Evolutionary conservation across 1,140 invertebrate species (phyloP).

Genomic region (Acromyrmex echinatior): DNA sequence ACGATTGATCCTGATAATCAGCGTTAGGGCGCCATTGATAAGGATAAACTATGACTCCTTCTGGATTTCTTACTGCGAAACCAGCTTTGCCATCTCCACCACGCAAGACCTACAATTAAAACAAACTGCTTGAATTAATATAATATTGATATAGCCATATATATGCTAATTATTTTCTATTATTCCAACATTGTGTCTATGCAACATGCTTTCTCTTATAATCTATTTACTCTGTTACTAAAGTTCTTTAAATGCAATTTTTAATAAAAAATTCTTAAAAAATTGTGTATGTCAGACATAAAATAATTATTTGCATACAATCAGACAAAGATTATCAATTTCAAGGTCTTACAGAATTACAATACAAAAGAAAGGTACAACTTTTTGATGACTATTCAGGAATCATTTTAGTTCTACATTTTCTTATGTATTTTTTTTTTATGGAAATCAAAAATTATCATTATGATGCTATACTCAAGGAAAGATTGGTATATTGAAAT

Average conservation of each 20-base stretch:
- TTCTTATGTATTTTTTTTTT: too few species aligned
- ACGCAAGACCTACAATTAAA: constrained; percentile 90
- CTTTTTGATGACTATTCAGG: too few species aligned
- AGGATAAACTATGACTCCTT: constrained; percentile 93
- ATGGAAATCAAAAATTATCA: too few species aligned
- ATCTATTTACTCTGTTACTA: not conserved
- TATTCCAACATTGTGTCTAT: not conserved
- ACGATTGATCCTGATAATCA: constrained; percentile 94
- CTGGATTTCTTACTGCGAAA: constrained; percentile 95
- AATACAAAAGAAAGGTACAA: not conserved
- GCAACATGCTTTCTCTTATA: too few species aligned
- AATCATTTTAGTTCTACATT: too few species aligned
- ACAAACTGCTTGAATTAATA: not conserved
- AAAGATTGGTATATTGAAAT: too few species aligned
- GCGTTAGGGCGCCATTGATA: constrained; percentile 95
- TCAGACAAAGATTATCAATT: not conserved
- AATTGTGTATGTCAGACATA: not conserved
- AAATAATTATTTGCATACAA: not conserved
- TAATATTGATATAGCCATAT: not conserved
- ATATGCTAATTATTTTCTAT: not conserved
- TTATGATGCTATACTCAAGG: too few species aligned
- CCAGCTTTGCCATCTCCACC: constrained; percentile 97
- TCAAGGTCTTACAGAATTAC: not conserved
- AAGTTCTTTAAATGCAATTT: not conserved
- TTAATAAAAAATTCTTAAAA: not conserved